These are phyloP conservation scores for Endotricha flammealis DNA, from an alignment of 2,888 invertebrate genomes.

Conservation along the genomic window DNA sequence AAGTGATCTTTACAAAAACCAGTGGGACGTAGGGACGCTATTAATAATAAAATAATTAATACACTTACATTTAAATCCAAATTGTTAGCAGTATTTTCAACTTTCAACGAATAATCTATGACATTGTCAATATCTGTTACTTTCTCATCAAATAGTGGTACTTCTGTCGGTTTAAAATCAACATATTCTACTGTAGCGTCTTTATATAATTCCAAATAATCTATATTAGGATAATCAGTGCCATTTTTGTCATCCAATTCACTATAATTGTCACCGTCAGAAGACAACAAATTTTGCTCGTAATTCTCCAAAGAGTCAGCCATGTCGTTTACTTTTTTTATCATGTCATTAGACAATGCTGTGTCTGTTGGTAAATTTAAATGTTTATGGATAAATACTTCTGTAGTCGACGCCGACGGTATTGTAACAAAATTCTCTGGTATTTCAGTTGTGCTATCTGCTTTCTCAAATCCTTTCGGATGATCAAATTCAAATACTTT, in stretches of 20 bases:
- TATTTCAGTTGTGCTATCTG: conserved; percentile 19
- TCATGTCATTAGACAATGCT: conserved; percentile 17
- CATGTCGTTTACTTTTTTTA: conserved; percentile 11
- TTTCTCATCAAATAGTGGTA: conserved; percentile 13
- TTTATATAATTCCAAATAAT: conserved; percentile 60
- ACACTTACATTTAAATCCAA: neutral
- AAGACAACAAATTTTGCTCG: conserved; percentile 7
- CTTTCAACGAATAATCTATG: conserved; percentile 10
- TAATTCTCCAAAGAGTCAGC: conserved; percentile 13
- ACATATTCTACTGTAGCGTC: conserved; percentile 57
- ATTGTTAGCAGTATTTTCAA: neutral
- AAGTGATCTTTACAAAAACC: too few species aligned
- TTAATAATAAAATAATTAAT: too few species aligned
- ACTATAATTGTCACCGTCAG: conserved; percentile 24
- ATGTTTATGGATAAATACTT: conserved; percentile 1
- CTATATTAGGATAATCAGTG: conserved; percentile 57
- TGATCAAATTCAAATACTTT: conserved; percentile 38
- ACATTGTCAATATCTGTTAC: conserved; percentile 15
- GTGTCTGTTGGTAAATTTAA: conserved; percentile 1
- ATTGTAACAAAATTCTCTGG: neutral
- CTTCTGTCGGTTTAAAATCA: conserved; percentile 30
- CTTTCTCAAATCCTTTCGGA: conserved; percentile 19
- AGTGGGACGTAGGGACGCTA: too few species aligned
- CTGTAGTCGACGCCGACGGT: neutral
- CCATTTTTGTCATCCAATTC: conserved; percentile 41